phyloP scores from a whole-genome alignment of 2,113 vertebrate species.

The Cryptoleucopteryx plumbea region DNA sequence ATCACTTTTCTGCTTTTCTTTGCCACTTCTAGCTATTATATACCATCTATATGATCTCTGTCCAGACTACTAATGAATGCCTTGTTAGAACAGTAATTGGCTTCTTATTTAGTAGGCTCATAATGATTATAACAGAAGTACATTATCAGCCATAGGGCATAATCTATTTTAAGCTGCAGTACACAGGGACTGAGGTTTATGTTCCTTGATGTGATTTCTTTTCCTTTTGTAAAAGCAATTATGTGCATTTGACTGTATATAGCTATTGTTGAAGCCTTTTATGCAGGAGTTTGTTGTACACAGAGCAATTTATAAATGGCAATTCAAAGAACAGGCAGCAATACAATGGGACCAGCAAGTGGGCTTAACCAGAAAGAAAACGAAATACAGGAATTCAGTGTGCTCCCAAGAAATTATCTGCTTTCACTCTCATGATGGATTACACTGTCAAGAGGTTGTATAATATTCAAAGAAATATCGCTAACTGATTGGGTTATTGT shows the following conservation, averaged over 20 bases:
- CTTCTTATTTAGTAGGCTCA: constrained; percentile 29
- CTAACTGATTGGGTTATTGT: background rate
- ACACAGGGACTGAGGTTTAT: background rate
- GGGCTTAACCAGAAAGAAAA: background rate
- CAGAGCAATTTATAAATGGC: background rate
- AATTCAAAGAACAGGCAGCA: background rate
- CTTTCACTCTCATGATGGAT: background rate
- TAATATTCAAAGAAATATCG: background rate
- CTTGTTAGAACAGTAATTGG: constrained; percentile 28
- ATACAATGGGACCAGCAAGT: background rate
- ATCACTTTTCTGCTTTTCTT: background rate
- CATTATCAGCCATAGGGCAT: background rate
- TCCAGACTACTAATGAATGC: background rate
- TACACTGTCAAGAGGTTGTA: background rate
- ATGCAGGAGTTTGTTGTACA: background rate
- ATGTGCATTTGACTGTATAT: constrained; percentile 1
- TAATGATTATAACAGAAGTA: background rate
- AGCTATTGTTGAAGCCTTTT: background rate
- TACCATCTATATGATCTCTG: background rate
- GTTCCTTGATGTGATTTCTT: constrained; percentile 17
- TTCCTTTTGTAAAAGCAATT: constrained; percentile 8
- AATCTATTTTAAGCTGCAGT: constrained; percentile 11
- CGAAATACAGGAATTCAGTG: background rate
- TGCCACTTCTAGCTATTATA: background rate
- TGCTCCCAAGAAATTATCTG: background rate